A percentile compares a stretch with the other conserved stretches of the same genome.
Evolutionary conservation across 2,113 vertebrate genomes (phyloP).

Genomic region (Struthidea cinerea): DNA sequence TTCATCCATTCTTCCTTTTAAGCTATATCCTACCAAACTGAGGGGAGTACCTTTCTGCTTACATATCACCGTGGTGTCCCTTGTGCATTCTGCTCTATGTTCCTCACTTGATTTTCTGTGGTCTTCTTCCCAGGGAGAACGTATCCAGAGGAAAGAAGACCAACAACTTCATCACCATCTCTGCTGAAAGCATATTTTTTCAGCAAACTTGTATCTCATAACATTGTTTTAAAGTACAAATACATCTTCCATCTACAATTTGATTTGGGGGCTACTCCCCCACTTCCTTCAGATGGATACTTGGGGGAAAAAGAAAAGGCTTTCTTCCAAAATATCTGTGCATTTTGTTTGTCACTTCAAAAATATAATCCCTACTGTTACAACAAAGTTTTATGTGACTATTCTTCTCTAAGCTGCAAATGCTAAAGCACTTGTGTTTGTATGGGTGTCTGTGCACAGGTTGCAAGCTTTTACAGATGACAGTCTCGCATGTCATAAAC

Average conservation of each 20-base stretch:
- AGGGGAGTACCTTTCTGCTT: not conserved
- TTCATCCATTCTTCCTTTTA: not conserved
- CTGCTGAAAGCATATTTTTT: not conserved
- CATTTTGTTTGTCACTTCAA: conserved; percentile 1
- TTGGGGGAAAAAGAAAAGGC: not conserved
- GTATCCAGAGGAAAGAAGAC: not conserved
- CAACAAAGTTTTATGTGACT: not conserved
- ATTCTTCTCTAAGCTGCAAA: not conserved
- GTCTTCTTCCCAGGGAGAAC: not conserved
- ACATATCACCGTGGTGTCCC: not conserved
- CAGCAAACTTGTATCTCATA: not conserved
- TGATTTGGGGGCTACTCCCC: not conserved
- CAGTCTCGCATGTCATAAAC: not conserved
- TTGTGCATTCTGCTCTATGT: not conserved
- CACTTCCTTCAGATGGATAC: not conserved
- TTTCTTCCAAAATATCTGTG: not conserved
- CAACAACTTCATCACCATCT: not conserved
- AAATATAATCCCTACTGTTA: not conserved
- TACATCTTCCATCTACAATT: not conserved
- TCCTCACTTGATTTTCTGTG: not conserved
- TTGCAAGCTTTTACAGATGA: not conserved
- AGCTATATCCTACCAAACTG: not conserved
- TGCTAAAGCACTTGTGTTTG: not conserved
- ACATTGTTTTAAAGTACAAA: not conserved
- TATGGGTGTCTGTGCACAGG: not conserved